Conservation (phyloP, 1,140 invertebrate genomes). For the Listronotus oregonensis region DNA sequence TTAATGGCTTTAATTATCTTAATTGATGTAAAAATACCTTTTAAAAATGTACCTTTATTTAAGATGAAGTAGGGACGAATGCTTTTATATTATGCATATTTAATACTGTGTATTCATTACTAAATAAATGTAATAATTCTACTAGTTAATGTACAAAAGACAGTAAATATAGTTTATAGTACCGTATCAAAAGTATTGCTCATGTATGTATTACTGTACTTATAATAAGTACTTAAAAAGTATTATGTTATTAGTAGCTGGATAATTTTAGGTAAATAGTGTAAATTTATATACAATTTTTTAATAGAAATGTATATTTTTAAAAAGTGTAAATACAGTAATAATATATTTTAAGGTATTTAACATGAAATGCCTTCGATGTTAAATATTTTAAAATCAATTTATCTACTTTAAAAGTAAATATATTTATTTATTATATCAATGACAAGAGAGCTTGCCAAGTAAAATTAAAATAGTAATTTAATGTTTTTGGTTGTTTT, state of each 20-base stretch:
- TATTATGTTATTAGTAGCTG: not conserved
- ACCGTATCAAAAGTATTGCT: no score
- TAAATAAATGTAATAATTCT: no score
- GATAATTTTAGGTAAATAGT: not conserved
- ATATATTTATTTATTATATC: not conserved
- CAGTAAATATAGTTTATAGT: no score
- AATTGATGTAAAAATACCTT: no score
- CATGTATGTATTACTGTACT: not conserved
- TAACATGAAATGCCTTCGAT: constrained; percentile 31
- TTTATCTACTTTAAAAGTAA: constrained; percentile 9
- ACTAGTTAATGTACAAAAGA: no score
- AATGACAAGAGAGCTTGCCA: constrained; percentile 33
- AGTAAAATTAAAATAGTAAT: constrained; percentile 25
- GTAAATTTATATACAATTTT: constrained; percentile 5
- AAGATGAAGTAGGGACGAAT: no score
- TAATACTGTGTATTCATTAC: no score
- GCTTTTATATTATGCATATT: no score
- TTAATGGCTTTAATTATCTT: no score
- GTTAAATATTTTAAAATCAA: constrained; percentile 30
- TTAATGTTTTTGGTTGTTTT: no score
- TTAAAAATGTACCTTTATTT: no score
- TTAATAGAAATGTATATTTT: constrained; percentile 8
- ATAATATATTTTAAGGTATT: constrained; percentile 20
- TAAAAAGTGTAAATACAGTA: constrained; percentile 13
- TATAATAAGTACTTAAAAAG: not conserved